Base-by-base conservation (phyloP, 2,888 invertebrate genomes). In the Megaustenia siamemsis region DNA sequence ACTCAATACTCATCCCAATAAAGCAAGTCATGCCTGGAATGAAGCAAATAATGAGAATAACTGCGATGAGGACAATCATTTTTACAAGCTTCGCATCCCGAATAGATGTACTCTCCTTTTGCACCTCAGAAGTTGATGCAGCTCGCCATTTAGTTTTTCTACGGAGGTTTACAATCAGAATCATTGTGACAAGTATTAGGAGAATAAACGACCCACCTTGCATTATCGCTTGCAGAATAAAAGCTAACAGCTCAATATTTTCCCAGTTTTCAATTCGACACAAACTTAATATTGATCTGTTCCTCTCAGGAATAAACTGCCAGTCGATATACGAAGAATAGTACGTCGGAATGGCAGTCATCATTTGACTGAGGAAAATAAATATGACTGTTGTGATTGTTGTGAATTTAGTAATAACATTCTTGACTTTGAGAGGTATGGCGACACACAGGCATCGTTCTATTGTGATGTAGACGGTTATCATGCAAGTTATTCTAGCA, bases 381-480 rank as follows among this genome's bases (percentile, higher is more conserved):
- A 24, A 18, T 32, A 66, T 8, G 6, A 80, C 66, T 28, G n/a
- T 80, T 4, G 28, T 18, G 15, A 32, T 80, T 32, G 69, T 80
- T n/a, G 5, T 71, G 21, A 24, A 49, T n/a, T 40, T 35, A 38
- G 80, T 80, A 35, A 80, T 66, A 53, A 80, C 45, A n/a, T 40
- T 18, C 15, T 78, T 56, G 1, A 78, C 60, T 60, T 78, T 56
- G 2, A 78, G 43, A 56, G 78, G 78, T 63, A 78, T n/a, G n/a
- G 78, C 35, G 24, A 78, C 60, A 43, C 78, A 78, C 35, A 78
- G 40, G 40, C 78, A 78, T 40, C 60, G 35, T 40, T 78, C 78
- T 43, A 60, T 38, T 40, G 78, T 78, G 40, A 78, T 78, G n/a
- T 63, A 78, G 0, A 78, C 78, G 0, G 78, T 78, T 56, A 78